Conservation (phyloP, 2,888 invertebrate species). For the Gerris lacustris region DNA sequence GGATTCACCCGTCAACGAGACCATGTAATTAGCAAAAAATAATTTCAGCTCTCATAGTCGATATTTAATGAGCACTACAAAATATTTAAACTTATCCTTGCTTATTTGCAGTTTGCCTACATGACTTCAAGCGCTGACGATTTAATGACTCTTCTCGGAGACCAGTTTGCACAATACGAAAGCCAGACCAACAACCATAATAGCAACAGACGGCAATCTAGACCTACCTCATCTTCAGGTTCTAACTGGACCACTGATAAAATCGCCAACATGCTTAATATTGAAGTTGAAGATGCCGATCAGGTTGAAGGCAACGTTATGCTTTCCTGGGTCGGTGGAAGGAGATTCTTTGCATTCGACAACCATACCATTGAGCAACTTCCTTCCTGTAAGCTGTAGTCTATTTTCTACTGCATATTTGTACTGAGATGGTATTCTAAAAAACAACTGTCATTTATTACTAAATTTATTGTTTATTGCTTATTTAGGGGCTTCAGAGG, state of each 20-base stretch:
- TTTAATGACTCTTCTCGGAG: conserved; percentile 29
- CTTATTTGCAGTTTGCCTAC: conserved; percentile 29
- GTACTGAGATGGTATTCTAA: too few species aligned
- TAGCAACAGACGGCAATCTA: background rate
- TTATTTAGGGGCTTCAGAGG: conserved; percentile 36
- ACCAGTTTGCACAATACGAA: conserved; percentile 18
- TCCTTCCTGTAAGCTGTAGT: conserved; percentile 31
- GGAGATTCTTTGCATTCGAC: conserved; percentile 43
- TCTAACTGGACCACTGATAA: conserved; percentile 42
- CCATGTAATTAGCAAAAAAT: conserved; percentile 26
- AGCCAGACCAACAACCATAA: background rate
- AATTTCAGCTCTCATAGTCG: background rate
- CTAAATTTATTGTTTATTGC: background rate
- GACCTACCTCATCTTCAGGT: background rate
- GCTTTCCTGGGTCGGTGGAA: conserved; percentile 37
- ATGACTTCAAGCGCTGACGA: conserved; percentile 40
- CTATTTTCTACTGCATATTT: background rate
- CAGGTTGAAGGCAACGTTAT: conserved; percentile 47
- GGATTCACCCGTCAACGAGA: conserved; percentile 34
- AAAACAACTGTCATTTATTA: too few species aligned
- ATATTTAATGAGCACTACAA: background rate
- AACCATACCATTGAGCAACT: conserved; percentile 43
- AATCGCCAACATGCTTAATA: conserved; percentile 46
- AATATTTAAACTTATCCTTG: background rate
- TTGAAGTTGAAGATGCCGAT: conserved; percentile 41